These are phyloP conservation scores for Nephrotoma flavescens DNA, from an alignment of 2,888 invertebrate genomes.

Conservation along the genomic window DNA sequence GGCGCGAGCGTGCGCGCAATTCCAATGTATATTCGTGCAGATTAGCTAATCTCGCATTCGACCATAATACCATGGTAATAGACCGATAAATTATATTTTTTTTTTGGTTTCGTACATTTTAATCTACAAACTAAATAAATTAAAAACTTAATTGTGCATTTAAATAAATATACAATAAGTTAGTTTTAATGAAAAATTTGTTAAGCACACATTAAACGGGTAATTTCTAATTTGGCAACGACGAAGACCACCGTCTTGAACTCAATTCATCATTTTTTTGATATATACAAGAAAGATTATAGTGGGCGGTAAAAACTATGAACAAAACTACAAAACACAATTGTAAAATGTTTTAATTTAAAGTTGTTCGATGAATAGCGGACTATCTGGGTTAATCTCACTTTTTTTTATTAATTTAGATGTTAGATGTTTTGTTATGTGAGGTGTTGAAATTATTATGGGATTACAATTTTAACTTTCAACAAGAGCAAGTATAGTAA, in stretches of 20 bases:
- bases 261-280: neutral
- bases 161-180: neutral
- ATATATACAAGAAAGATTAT: neutral
- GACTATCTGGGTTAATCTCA: neutral
- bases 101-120: neutral
- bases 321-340: neutral
- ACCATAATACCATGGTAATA: neutral
- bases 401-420: neutral
- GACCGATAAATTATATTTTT: neutral
- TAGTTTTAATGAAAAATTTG: neutral
- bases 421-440: neutral
- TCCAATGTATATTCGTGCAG: neutral
- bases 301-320: neutral
- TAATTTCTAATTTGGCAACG: neutral
- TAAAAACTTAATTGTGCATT: neutral
- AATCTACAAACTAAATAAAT: neutral
- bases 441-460: neutral
- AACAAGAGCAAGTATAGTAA: neutral
- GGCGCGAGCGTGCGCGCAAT: neutral
- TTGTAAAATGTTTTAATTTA: neutral
- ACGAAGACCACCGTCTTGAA: neutral
- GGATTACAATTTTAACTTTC: neutral
- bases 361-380: neutral
- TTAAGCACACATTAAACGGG: neutral
- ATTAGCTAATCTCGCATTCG: neutral